Evolutionary conservation across 2,888 invertebrate species (phyloP).

Genomic region (Ophioninae sp.): DNA sequence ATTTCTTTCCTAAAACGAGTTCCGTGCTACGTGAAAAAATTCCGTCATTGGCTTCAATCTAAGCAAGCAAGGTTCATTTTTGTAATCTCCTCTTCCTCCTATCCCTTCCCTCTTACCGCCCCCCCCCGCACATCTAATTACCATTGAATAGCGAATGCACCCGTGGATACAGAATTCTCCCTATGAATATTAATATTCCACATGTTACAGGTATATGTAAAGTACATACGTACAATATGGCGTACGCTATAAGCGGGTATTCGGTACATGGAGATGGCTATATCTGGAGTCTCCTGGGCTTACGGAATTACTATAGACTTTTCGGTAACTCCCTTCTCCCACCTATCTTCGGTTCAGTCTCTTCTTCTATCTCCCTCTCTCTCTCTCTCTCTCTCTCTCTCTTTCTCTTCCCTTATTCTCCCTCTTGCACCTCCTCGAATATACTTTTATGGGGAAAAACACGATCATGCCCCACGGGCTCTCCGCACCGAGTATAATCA

Average conservation of each 20-base stretch:
- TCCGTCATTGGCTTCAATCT: neutral
- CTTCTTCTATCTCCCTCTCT: neutral
- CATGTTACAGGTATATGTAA: slow-evolving; percentile 16
- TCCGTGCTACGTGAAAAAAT: neutral
- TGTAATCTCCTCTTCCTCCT: too few relatives aligned
- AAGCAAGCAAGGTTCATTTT: too few relatives aligned
- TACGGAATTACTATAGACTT: slow-evolving; percentile 50
- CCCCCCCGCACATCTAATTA: neutral
- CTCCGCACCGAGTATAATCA: slow-evolving; percentile 59
- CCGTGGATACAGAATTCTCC: neutral
- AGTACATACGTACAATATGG: slow-evolving; percentile 6
- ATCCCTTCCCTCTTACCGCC: too few relatives aligned
- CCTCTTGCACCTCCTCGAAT: slow-evolving; percentile 33
- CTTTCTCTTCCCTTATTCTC: neutral
- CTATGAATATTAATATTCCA: slow-evolving; percentile 5
- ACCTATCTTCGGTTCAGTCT: neutral
- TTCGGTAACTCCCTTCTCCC: neutral
- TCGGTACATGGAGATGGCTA: slow-evolving; percentile 42
- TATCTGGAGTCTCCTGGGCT: slow-evolving; percentile 46
- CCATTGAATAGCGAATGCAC: neutral
- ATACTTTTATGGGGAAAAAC: slow-evolving; percentile 61
- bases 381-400: neutral
- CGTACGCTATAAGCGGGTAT: slow-evolving; percentile 17
- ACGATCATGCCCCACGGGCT: slow-evolving; percentile 59
- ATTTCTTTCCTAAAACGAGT: neutral